phyloP scores from a whole-genome alignment of 1,140 invertebrate genomes.

The Ceratina australensis region DNA sequence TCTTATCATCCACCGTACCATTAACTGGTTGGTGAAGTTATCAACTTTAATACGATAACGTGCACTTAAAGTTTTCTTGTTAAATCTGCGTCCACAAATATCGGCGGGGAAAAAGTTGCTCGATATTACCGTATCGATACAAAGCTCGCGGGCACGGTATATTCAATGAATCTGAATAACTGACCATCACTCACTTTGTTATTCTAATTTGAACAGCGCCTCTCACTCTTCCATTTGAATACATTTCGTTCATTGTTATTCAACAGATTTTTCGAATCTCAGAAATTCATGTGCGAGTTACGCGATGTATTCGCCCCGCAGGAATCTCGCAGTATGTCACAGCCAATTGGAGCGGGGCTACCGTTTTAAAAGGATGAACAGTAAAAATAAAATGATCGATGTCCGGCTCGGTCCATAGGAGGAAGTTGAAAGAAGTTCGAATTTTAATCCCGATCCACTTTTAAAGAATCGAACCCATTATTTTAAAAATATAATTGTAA shows the following conservation, averaged over 20 bases:
- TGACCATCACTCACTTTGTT: constrained; percentile 5
- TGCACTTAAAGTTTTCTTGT: too few species aligned
- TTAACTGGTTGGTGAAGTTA: too few species aligned
- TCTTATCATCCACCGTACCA: too few species aligned
- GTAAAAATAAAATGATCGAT: neutral
- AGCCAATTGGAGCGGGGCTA: neutral
- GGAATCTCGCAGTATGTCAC: neutral
- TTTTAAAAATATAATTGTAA: neutral
- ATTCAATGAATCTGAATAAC: constrained; percentile 7
- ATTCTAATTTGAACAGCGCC: neutral
- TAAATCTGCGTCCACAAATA: too few species aligned
- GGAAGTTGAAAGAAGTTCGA: too few species aligned
- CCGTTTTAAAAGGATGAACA: neutral
- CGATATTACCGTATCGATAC: neutral
- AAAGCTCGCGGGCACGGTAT: neutral
- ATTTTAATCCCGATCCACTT: too few species aligned
- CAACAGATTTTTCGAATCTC: neutral
- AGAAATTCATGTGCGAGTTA: neutral
- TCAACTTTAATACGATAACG: too few species aligned
- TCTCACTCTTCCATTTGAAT: neutral
- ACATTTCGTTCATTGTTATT: neutral
- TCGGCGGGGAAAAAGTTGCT: neutral
- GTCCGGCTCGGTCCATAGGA: too few species aligned
- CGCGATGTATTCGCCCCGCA: neutral
- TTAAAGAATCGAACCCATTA: too few species aligned